Base-by-base conservation (phyloP, 2,888 invertebrate genomes). In the Imbricaverruca yamaguchii region DNA sequence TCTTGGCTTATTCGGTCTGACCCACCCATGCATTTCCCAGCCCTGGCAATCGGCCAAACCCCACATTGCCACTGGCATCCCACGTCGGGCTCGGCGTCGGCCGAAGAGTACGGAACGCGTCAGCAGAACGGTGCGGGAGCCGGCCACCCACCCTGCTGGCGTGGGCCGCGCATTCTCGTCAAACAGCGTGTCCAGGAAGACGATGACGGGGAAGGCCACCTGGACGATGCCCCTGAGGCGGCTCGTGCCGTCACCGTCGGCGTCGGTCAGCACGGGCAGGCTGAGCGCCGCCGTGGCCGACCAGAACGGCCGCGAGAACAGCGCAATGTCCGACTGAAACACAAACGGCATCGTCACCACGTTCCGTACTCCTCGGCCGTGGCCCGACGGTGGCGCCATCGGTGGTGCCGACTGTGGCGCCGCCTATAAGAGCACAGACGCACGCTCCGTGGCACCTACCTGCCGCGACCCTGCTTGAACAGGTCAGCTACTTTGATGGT, bases 101-200 rank as follows among this genome's bases (percentile, higher is more conserved):
- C 39, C 39, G 39, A 39, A 39, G 39, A 39, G 39, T 39, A 39
- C 39, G 39, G 39, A 39, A 39, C 39, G 39, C 39, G 39, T 39
- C 39, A 4, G 39, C 39, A 4, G 39, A 39, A 3, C 39, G 53
- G 57, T 13, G n/a, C 39, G n/a, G 21, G 11, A 9, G 79, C 53
- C 79, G 55, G 56, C 9, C 61, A 59, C 80, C 61, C 59, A 63
- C 61, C 59, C 39, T 57, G n/a, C 21, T 74, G 59, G 39, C 23
- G 8, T 61, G 39, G 39, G 39, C 39, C 55, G n/a, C 21, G 53
- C 74, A 55, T 74, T 74, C 80, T 83, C 83, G 1, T 80, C 82
- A 55, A 83, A 81, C 53, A 84, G 77, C 39, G 83, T 81, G 80
- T 82, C 83, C 23, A 83, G 82, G 74, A 83, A 83, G 80, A 83